These are phyloP conservation scores for Girardinus metallicus DNA, from an alignment of 2,797 vertebrate species.

Conservation along the genomic window DNA sequence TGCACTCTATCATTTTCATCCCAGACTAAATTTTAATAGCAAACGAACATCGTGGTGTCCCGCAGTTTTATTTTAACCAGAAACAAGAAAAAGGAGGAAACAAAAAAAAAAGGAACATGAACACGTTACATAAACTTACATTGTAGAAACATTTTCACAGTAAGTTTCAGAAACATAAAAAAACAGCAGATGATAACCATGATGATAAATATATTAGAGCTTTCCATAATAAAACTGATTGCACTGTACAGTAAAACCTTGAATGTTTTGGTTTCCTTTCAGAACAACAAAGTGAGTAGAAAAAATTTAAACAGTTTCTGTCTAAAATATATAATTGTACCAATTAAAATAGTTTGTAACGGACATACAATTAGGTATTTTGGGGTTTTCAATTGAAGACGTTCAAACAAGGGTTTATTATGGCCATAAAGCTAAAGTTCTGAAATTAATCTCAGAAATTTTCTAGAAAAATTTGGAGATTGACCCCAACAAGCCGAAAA, in stretches of 20 bases:
- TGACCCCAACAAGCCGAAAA: too few relatives aligned
- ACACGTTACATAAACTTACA: not conserved
- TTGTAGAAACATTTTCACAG: not conserved
- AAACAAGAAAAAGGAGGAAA: not conserved
- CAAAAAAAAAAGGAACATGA: slow-evolving; percentile 1
- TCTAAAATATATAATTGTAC: not conserved
- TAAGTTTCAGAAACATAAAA: slow-evolving; percentile 19
- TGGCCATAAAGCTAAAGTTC: too few relatives aligned
- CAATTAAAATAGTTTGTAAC: not conserved
- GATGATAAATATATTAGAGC: not conserved
- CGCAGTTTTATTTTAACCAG: slow-evolving; percentile 40
- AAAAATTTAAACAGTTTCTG: not conserved
- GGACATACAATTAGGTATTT: not conserved
- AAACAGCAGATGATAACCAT: slow-evolving; percentile 1
- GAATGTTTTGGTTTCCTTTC: not conserved
- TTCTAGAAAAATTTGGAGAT: too few relatives aligned
- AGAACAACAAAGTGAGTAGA: not conserved
- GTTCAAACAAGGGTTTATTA: not conserved
- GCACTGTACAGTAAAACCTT: not conserved
- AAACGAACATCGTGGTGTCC: not conserved
- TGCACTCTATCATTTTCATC: not conserved
- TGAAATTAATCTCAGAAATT: too few relatives aligned
- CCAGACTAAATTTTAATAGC: not conserved
- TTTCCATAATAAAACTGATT: not conserved
- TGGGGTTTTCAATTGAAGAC: not conserved